phyloP scores from a whole-genome alignment of 2,113 vertebrate genomes.

The Chaetodon auriga region DNA sequence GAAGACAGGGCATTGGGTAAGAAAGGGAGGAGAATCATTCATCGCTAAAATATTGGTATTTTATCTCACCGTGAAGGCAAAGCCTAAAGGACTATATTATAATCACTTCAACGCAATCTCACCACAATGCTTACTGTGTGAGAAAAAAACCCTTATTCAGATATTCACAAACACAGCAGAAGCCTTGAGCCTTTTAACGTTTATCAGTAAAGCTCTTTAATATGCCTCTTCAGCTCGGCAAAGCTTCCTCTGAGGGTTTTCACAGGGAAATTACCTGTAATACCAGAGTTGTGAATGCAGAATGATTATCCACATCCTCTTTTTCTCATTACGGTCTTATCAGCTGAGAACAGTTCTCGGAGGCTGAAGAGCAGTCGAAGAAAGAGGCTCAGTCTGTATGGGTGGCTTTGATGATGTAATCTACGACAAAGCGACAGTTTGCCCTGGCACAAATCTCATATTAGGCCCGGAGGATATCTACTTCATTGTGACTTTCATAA shows the following conservation, averaged over 20 bases:
- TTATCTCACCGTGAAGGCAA: constrained; percentile 76
- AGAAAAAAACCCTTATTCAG: constrained; percentile 50
- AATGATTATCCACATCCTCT: constrained; percentile 79
- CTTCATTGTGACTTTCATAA: constrained; percentile 58
- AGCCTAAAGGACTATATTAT: constrained; percentile 65
- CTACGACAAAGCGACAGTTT: constrained; percentile 74
- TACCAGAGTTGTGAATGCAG: constrained; percentile 75
- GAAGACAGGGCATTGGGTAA: constrained; percentile 24
- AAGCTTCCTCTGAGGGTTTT: constrained; percentile 76
- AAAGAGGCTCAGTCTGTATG: constrained; percentile 56
- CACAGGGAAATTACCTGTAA: constrained; percentile 82
- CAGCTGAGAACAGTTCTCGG: constrained; percentile 73
- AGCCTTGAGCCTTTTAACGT: constrained; percentile 79
- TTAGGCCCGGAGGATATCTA: constrained; percentile 50
- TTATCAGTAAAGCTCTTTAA: constrained; percentile 84
- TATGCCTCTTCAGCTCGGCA: constrained; percentile 77
- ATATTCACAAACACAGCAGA: constrained; percentile 73
- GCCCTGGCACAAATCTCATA: constrained; percentile 62
- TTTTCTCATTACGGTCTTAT: constrained; percentile 82
- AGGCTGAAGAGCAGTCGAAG: constrained; percentile 74
- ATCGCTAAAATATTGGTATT: constrained; percentile 70
- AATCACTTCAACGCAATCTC: constrained; percentile 78
- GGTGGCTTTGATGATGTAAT: constrained; percentile 75
- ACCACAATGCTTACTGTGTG: constrained; percentile 56
- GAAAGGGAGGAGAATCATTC: constrained; percentile 57